Percentiles rank a stretch among this genome's conserved stretches.
Evolutionary conservation across 2,113 vertebrate species (phyloP).

Genomic region (Burhinus oedicnemus): DNA sequence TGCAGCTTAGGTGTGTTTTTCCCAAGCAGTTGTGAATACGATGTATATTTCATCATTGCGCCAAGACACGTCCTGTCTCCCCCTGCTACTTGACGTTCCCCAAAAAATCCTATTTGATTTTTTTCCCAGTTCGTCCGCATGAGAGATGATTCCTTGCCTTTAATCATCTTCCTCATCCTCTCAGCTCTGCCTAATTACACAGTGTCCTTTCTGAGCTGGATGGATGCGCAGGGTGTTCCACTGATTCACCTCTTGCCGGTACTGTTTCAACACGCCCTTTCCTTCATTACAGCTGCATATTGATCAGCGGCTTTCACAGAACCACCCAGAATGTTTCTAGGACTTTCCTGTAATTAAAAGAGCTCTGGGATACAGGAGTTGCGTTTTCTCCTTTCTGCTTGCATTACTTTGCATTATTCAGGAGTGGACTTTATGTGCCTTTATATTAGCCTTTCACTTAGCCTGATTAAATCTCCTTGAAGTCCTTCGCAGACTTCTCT

Average conservation of each 20-base stretch:
- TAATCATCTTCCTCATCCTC: neutral
- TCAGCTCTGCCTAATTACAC: conserved; percentile 25
- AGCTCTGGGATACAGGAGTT: neutral
- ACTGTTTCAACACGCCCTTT: conserved; percentile 32
- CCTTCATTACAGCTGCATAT: conserved; percentile 37
- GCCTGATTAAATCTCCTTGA: conserved; percentile 44
- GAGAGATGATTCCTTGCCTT: neutral
- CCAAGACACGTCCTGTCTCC: neutral
- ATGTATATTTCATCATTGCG: fast-evolving
- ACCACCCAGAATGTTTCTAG: conserved; percentile 28
- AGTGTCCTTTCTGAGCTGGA: neutral
- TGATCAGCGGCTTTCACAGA: conserved; percentile 41
- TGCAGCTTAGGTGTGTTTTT: neutral
- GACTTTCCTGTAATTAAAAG: conserved; percentile 48
- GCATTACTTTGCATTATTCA: conserved; percentile 41
- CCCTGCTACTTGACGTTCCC: neutral
- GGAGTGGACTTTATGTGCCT: neutral
- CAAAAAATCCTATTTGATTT: neutral
- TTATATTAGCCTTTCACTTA: conserved; percentile 14
- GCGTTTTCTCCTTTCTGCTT: neutral
- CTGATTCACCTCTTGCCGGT: conserved; percentile 36
- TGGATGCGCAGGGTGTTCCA: neutral
- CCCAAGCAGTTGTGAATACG: fast-evolving
- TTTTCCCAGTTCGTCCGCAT: neutral
- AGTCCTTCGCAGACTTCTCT: conserved; percentile 24